Percentiles rank a stretch among this genome's conserved stretches.
phyloP scores from a whole-genome alignment of 2,113 vertebrate genomes.

The Anas platyrhynchos region DNA sequence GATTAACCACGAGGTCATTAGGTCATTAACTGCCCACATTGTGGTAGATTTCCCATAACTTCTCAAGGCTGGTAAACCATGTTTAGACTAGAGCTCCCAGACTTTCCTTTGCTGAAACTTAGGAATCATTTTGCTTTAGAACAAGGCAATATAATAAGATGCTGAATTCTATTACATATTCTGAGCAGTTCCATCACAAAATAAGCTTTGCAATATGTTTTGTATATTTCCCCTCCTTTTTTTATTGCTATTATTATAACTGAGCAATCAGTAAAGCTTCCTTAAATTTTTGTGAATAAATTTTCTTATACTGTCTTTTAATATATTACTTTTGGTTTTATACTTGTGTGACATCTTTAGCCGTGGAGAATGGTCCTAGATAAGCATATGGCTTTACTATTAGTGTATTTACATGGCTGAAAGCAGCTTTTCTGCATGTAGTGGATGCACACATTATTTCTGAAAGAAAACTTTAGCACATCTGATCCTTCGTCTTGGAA shows the following conservation, averaged over 20 bases:
- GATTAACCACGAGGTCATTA: constrained; percentile 23
- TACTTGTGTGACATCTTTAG: neutral
- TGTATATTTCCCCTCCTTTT: neutral
- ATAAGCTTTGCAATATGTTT: neutral
- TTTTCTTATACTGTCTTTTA: neutral
- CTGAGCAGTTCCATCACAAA: neutral
- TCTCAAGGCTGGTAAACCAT: neutral
- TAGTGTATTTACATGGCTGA: neutral
- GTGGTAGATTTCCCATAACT: constrained; percentile 3
- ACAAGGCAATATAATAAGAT: neutral
- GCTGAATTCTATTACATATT: neutral
- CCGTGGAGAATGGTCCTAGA: neutral
- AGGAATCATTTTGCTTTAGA: neutral
- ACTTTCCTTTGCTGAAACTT: neutral
- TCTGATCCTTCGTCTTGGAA: neutral
- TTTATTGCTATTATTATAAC: neutral
- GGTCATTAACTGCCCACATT: constrained; percentile 26
- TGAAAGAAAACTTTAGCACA: neutral
- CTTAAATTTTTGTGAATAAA: neutral
- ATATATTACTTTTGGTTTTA: neutral
- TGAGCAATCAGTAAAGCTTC: neutral
- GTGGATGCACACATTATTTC: neutral
- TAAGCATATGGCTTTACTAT: neutral
- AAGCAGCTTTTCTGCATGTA: neutral
- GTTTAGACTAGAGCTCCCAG: neutral